These are phyloP conservation scores for Pogonocichla stellata DNA, from an alignment of 2,113 vertebrate genomes.

Conservation along the genomic window DNA sequence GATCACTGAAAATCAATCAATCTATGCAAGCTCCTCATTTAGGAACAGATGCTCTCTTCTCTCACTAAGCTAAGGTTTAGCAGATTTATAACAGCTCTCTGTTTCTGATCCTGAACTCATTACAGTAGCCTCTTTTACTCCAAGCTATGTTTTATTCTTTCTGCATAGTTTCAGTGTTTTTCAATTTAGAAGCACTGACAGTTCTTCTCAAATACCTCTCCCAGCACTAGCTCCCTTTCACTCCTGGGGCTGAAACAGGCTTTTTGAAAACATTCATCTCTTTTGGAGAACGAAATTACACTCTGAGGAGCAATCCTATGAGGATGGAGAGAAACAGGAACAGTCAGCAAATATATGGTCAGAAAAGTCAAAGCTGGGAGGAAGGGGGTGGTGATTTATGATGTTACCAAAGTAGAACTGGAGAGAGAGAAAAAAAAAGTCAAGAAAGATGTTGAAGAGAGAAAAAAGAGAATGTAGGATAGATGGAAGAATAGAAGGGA, in stretches of 20 bases:
- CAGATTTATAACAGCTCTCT: neutral
- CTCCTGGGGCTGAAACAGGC: neutral
- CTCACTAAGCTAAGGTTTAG: neutral
- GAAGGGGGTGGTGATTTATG: neutral
- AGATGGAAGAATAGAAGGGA: neutral
- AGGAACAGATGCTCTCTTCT: neutral
- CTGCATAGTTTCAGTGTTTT: neutral
- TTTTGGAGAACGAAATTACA: neutral
- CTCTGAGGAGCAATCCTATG: neutral
- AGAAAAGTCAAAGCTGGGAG: neutral
- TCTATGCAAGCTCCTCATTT: neutral
- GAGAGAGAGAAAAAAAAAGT: neutral
- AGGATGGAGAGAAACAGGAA: neutral
- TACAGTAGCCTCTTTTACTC: neutral
- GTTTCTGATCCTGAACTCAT: neutral
- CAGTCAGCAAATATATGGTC: conserved; percentile 34
- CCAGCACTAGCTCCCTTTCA: neutral
- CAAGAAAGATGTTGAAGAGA: neutral
- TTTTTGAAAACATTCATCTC: conserved; percentile 20
- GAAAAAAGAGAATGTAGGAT: neutral
- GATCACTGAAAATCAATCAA: neutral
- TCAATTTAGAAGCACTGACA: neutral
- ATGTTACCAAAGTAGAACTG: neutral
- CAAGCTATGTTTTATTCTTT: neutral
- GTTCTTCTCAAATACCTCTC: neutral